phyloP scores from a whole-genome alignment of 30 jellyfish, hydroid and myxozoan species.

The Euphysa ruthae region DNA sequence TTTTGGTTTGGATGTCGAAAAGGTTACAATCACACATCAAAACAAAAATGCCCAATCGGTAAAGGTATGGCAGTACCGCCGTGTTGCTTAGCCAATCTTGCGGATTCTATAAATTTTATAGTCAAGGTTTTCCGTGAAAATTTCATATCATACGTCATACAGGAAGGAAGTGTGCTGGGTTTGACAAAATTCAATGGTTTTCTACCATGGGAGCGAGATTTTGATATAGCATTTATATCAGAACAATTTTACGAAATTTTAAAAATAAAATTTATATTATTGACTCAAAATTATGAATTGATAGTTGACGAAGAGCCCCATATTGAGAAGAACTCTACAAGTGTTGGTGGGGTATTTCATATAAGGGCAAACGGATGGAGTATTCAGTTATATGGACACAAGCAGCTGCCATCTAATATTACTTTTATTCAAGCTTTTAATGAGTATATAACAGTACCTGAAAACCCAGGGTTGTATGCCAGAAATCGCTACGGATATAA shows the following conservation, averaged over 20 bases:
- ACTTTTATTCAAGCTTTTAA: background rate
- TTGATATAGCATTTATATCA: constrained; percentile 71
- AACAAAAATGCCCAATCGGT: constrained; percentile 34
- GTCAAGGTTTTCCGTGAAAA: constrained; percentile 25
- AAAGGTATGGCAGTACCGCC: constrained; percentile 97
- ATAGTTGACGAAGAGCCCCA: constrained; percentile 33
- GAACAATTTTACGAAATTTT: constrained; percentile 36
- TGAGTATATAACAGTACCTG: constrained; percentile 35
- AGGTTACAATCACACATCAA: constrained; percentile 8
- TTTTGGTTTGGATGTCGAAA: constrained; percentile 79
- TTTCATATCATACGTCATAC: constrained; percentile 43
- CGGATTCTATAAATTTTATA: constrained; percentile 54
- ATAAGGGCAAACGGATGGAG: constrained; percentile 77
- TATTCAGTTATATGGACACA: constrained; percentile 79
- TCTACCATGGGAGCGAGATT: constrained; percentile 92
- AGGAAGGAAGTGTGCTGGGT: constrained; percentile 83
- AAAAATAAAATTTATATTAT: background rate
- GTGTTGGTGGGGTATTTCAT: constrained; percentile 63
- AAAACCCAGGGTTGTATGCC: constrained; percentile 66
- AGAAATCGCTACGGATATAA: constrained; percentile 89
- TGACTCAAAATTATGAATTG: constrained; percentile 27
- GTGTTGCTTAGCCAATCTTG: constrained; percentile 66
- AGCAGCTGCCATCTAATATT: constrained; percentile 16
- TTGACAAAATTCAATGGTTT: constrained; percentile 51
- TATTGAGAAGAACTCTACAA: constrained; percentile 23